Conservation (phyloP, 2,888 invertebrate species). For the Chydorus sphaericus region DNA sequence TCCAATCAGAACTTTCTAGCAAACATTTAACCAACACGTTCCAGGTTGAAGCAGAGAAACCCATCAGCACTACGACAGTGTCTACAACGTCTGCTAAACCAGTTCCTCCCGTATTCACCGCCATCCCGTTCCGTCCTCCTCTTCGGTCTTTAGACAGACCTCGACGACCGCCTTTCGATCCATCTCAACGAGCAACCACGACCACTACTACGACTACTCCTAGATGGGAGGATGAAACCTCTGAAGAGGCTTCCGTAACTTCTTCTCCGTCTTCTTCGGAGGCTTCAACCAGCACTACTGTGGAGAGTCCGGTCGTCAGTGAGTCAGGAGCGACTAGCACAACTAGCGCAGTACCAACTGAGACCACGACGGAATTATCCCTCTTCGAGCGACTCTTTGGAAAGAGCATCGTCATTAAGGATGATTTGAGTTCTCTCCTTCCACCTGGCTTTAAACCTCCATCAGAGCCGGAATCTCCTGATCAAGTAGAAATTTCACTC, state of each 20-base stretch:
- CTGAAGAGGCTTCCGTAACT: background rate
- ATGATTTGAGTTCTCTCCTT: conserved; percentile 16
- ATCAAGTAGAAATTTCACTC: background rate
- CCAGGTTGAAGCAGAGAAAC: conserved; percentile 30
- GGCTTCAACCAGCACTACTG: background rate
- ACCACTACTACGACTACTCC: background rate
- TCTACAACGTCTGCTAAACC: background rate
- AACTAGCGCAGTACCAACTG: conserved; percentile 14
- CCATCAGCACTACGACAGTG: background rate
- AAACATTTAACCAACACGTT: conserved; percentile 58
- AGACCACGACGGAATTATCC: background rate
- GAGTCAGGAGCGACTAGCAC: conserved; percentile 18
- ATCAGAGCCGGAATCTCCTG: background rate
- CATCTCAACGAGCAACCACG: background rate
- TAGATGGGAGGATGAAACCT: background rate
- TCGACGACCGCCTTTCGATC: background rate
- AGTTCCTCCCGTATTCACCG: background rate
- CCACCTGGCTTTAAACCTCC: conserved; percentile 16
- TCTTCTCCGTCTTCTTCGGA: background rate
- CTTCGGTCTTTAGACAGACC: background rate
- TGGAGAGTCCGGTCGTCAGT: background rate
- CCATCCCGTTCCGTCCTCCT: background rate
- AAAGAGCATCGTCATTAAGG: conserved; percentile 12
- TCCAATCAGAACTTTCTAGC: conserved; percentile 68
- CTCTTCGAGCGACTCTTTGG: conserved; percentile 3